Evolutionary conservation across 2,888 invertebrate genomes (phyloP), one percentile per base, ranked within the genome.

Genomic region (Nebria salina): DNA sequence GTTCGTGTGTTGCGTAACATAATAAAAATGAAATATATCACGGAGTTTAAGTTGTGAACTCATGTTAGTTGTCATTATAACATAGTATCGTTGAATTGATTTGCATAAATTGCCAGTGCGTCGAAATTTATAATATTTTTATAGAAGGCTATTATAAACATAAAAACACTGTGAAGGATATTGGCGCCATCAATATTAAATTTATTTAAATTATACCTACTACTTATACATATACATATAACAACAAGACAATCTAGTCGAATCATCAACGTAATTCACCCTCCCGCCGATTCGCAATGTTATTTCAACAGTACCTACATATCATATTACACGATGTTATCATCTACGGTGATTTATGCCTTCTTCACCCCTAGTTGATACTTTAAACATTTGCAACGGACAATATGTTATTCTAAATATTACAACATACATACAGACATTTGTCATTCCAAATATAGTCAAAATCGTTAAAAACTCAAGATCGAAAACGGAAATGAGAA

Each of bases 271-370:
- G 4, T 1, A 54, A 2, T 54, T 8, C 54, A 54, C 7, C 54
- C 20, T 20, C 54, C 54, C 8, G 54, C 1, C 8, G 2, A 11
- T 8, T 6, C 54, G 2, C 8, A 54, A 8, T 8, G 54, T 7
- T 54, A 54, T 34, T 34, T 34, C 34, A 34, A 4, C 34, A 34
- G 65, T 41, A 80, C 75, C 43, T 75, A 80, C 75, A 75, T 80
- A 80, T 80, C 80, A 43, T 13, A 72, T 80, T 80, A 80, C 80
- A 65, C 54, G 25, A 3, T 68, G 43, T 79, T 80, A 80, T 80
- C 80, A 80, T 80, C 80, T 80, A 75, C 8, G 1, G 54, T 54
- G 54, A 54, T 54, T 54, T 54, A 54, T 54, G 54, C 7, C 54
- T 54, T 54, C 54, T 13, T 54, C 54, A 34, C 34, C 34, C 34